Conservation (phyloP, 2,888 invertebrate genomes). For the Calameuta filiformis region DNA sequence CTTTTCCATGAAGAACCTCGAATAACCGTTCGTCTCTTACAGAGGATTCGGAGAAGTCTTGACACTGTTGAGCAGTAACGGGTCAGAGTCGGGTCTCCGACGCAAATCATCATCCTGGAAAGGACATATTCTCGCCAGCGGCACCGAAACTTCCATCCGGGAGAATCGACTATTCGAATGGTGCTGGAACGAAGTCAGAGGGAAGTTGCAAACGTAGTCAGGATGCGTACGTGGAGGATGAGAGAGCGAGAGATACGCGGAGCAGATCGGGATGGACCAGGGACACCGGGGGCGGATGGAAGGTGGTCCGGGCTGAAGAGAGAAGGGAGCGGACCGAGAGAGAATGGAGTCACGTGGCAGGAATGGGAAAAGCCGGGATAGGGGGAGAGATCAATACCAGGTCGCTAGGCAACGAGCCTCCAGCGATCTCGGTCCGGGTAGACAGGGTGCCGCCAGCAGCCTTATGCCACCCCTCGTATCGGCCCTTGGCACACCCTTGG, state of each 20-base stretch:
- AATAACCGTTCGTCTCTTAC: not conserved
- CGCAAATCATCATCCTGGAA: not conserved
- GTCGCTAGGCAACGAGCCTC: constrained; percentile 67
- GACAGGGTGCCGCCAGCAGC: constrained; percentile 70
- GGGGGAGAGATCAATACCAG: constrained; percentile 66
- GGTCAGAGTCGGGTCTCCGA: not conserved
- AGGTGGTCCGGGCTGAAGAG: constrained; percentile 21
- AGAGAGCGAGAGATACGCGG: not conserved
- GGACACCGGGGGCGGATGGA: constrained; percentile 15
- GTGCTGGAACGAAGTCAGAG: constrained; percentile 18
- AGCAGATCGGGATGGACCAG: constrained; percentile 3
- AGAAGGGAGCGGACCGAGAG: constrained; percentile 28
- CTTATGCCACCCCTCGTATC: constrained; percentile 67
- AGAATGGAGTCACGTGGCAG: constrained; percentile 42
- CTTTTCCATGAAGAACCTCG: not conserved
- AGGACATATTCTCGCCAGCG: not conserved
- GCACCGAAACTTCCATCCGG: not conserved
- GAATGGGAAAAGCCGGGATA: constrained; percentile 56
- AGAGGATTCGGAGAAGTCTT: not conserved
- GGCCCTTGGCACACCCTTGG: constrained; percentile 15
- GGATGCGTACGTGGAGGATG: not conserved
- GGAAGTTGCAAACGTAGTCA: constrained; percentile 20
- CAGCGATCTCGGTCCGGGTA: constrained; percentile 70
- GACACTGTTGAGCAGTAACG: not conserved
- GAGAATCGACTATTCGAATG: not conserved